These are phyloP conservation scores for Gasterosteus aculeatus DNA, from an alignment of 2,113 vertebrate species.

Conservation along the genomic window DNA sequence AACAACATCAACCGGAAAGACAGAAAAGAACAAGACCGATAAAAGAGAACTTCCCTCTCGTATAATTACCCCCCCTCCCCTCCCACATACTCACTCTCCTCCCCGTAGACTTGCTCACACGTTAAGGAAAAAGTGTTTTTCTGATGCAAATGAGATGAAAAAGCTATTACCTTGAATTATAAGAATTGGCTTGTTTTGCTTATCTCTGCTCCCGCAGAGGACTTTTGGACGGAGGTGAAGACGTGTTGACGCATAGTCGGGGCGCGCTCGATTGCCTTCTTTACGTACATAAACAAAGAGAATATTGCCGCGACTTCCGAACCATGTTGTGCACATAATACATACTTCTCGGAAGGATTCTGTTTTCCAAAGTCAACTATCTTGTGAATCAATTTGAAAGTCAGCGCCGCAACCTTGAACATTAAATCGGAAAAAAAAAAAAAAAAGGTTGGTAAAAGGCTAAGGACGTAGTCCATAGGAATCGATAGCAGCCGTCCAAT, in stretches of 20 bases:
- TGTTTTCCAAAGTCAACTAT: neutral
- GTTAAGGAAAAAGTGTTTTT: slow-evolving; percentile 35
- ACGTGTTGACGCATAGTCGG: slow-evolving; percentile 28
- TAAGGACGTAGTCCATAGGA: slow-evolving; percentile 8
- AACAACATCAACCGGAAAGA: slow-evolving; percentile 58
- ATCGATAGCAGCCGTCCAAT: slow-evolving; percentile 31
- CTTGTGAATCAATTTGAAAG: neutral
- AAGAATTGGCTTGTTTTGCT: slow-evolving; percentile 52
- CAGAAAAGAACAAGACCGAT: slow-evolving; percentile 40
- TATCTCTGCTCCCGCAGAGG: slow-evolving; percentile 24
- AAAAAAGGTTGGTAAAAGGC: neutral
- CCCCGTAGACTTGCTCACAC: neutral
- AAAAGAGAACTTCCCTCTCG: slow-evolving; percentile 63
- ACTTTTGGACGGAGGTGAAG: slow-evolving; percentile 26
- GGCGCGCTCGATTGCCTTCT: slow-evolving; percentile 22
- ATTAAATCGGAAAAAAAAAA: slow-evolving; percentile 2
- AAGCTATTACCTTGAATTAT: slow-evolving; percentile 69
- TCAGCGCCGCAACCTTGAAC: neutral
- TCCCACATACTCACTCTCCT: neutral
- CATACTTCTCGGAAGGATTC: neutral
- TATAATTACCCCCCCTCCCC: slow-evolving; percentile 55
- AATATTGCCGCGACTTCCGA: too few relatives aligned
- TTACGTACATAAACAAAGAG: neutral
- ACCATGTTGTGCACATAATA: neutral
- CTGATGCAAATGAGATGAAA: slow-evolving; percentile 56